Conservation (phyloP, 2,797 vertebrate genomes). For the Scolopax rusticola region DNA sequence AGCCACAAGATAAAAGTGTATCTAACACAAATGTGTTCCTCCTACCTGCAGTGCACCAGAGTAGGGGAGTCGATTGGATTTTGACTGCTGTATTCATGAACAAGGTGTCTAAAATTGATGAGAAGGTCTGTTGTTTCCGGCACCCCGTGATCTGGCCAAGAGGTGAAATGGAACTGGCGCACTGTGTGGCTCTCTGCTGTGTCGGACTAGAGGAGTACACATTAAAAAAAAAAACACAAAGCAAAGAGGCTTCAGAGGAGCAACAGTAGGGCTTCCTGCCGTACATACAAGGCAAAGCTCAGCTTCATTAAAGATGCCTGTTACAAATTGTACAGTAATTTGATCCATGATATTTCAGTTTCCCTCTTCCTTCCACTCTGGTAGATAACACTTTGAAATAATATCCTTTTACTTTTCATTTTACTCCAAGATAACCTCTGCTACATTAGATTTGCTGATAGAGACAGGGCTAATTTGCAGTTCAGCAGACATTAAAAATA, state of each 20-base stretch:
- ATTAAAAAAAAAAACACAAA: background rate
- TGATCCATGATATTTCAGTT: background rate
- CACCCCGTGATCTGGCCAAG: conserved; percentile 96
- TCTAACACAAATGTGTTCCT: background rate
- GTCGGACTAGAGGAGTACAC: conserved; percentile 78
- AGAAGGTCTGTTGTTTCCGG: conserved; percentile 93
- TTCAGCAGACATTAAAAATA: background rate
- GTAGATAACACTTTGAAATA: background rate
- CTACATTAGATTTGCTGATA: background rate
- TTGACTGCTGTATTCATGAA: conserved; percentile 91
- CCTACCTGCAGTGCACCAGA: conserved; percentile 96
- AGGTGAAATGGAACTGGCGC: conserved; percentile 96
- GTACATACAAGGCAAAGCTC: background rate
- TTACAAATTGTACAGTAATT: background rate
- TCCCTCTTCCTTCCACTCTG: background rate
- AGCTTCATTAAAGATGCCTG: background rate
- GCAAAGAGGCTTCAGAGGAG: background rate
- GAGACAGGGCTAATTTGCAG: background rate
- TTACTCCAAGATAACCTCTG: background rate
- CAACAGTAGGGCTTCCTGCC: background rate
- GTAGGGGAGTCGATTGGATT: conserved; percentile 86
- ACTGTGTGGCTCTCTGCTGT: conserved; percentile 86
- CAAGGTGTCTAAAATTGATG: conserved; percentile 93
- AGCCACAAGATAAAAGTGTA: background rate
- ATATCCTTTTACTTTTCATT: background rate